Evolutionary conservation across 2,113 vertebrate genomes (phyloP).

Genomic region (Lanius ludovicianus): DNA sequence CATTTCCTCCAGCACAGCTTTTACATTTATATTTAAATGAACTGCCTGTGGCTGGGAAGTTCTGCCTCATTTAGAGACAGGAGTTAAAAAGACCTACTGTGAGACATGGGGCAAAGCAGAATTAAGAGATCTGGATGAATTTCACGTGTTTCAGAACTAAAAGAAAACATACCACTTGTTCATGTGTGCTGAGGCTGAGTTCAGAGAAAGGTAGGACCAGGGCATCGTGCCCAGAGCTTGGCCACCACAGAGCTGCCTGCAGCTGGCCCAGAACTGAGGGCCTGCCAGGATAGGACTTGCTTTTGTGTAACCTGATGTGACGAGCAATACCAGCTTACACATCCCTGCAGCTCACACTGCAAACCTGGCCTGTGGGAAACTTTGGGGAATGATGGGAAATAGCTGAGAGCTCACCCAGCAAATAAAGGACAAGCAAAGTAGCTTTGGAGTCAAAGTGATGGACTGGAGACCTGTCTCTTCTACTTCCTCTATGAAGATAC

Average conservation of each 20-base stretch:
- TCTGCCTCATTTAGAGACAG: slow-evolving; percentile 55
- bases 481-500: background rate
- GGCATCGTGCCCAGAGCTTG: fast-evolving
- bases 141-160: background rate
- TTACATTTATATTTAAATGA: slow-evolving; percentile 64
- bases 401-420: background rate
- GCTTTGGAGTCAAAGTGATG: background rate
- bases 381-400: background rate
- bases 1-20: slow-evolving; percentile 39
- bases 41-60: slow-evolving; percentile 35
- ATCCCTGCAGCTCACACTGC: background rate
- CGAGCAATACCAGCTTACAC: background rate
- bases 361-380: background rate
- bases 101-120: background rate
- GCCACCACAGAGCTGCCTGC: background rate
- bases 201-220: background rate
- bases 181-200: background rate
- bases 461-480: background rate
- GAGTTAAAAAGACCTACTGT: slow-evolving; percentile 30
- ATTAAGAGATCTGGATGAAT: slow-evolving; percentile 34
- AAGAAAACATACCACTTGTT: background rate
- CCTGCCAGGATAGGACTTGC: background rate
- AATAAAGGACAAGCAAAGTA: background rate
- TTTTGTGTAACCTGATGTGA: background rate
- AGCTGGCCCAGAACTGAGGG: background rate